Base-by-base conservation (phyloP, 1,140 invertebrate genomes). In the Cotesia typhae region DNA sequence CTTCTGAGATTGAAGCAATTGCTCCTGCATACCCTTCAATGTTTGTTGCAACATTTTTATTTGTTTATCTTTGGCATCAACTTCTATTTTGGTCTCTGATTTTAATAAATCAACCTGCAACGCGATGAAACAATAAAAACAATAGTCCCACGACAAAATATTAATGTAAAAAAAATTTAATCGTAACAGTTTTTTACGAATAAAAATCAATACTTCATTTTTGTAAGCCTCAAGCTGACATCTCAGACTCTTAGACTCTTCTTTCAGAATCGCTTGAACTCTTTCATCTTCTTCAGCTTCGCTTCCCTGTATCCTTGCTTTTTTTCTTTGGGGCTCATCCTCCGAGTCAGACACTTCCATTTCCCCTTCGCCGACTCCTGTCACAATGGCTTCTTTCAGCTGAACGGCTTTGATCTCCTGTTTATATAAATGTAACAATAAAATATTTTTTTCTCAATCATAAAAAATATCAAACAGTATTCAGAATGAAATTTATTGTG, bases 211-310 rank as follows among this genome's bases (percentile, higher is more conserved):
- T 74, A 93, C 92, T 88, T 98, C 96, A 87, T 97, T 97, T 82
- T 96, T 96, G 77, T 96, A 97, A 0, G 95, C 96, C 85, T 97
- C 96, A 76, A 98, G 82, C 88, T 98, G 96, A 86, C 95, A 97
- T 59, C 93, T 91, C 38, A 98, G 87, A 77, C 92, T 94, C 75
- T 98, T 95, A 84, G 97, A 97, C 81, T 96, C 96, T 74, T 96
- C 94, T 89, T 95, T 83, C 1, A 87, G 63, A 4, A 38, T 47
- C 12, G 84, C 84, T 53, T 20, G 17, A 28, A 87, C 17, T 64
- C 79, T 84, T 38, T 86, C 86, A 1, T 74, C 51, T 14, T 84
- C 84, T 2, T 85, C 85, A 41, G 14, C 4, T 5, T 75, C 80
- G 3, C 76, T 69, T 3, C 83, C 84, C 4, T 86, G 84, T 20